These are phyloP conservation scores for Lacanobia oleracea DNA, from an alignment of 2,888 invertebrate species.

Conservation along the genomic window DNA sequence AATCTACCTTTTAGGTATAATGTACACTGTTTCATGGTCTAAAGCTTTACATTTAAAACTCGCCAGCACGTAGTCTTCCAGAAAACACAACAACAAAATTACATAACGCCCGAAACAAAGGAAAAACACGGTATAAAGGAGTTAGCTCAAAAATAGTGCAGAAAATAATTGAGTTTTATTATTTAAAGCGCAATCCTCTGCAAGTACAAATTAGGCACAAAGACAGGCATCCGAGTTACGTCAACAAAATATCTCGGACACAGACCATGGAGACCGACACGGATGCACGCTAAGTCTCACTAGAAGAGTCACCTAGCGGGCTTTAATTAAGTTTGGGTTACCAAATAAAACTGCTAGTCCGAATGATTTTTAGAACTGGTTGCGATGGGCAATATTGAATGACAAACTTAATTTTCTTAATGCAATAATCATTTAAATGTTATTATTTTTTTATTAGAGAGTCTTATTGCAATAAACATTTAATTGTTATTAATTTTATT, in stretches of 20 bases:
- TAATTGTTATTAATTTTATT: too few relatives aligned
- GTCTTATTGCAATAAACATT: too few relatives aligned
- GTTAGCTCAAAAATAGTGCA: constrained; percentile 12
- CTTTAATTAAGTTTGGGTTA: background rate
- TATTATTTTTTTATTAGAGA: too few relatives aligned
- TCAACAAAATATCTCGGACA: constrained; percentile 70
- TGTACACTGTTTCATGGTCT: background rate
- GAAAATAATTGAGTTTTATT: constrained; percentile 61
- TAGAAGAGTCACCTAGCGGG: constrained; percentile 38
- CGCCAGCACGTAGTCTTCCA: background rate
- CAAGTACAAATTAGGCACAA: constrained; percentile 72
- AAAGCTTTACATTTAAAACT: background rate
- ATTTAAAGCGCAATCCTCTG: constrained; percentile 67
- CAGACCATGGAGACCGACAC: constrained; percentile 55
- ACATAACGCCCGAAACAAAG: background rate
- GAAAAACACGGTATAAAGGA: background rate
- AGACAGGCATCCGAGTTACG: constrained; percentile 66
- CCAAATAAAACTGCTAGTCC: background rate
- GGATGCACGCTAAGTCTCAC: constrained; percentile 38
- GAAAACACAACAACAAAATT: constrained; percentile 8
- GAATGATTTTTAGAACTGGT: background rate
- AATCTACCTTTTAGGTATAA: background rate
- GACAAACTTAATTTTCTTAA: too few relatives aligned
- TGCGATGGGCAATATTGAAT: too few relatives aligned
- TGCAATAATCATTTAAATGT: too few relatives aligned